These are phyloP conservation scores for Vanessa tameamea DNA, from an alignment of 1,140 invertebrate genomes.

Conservation along the genomic window DNA sequence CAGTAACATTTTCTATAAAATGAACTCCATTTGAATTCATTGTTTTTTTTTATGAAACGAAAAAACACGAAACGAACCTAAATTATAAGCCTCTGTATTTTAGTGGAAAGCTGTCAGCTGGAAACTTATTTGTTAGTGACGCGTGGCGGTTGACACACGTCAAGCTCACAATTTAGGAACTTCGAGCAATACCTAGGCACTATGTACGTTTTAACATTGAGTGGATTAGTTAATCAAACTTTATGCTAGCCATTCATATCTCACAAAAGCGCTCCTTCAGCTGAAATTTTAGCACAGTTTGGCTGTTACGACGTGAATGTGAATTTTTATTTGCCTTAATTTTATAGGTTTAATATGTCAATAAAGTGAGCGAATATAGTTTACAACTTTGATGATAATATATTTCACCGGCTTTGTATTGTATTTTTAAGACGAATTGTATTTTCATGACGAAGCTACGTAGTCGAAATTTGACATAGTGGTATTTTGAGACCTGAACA, in stretches of 20 bases:
- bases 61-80: slow-evolving; percentile 49
- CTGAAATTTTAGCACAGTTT: slow-evolving; percentile 26
- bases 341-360: slow-evolving; percentile 25
- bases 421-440: no score
- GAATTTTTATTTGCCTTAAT: slow-evolving; percentile 30
- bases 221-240: slow-evolving; percentile 40
- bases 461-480: no score
- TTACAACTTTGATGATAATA: background rate
- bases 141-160: slow-evolving; percentile 51
- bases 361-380: slow-evolving; percentile 7
- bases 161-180: slow-evolving; percentile 51
- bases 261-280: slow-evolving; percentile 32
- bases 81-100: slow-evolving; percentile 49
- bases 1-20: slow-evolving; percentile 4
- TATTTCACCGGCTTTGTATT: no score
- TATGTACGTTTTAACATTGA: slow-evolving; percentile 30
- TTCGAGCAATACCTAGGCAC: slow-evolving; percentile 32
- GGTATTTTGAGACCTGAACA: no score
- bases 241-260: slow-evolving; percentile 34
- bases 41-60: slow-evolving; percentile 6
- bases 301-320: slow-evolving; percentile 26
- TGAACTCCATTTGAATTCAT: background rate
- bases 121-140: slow-evolving; percentile 34
- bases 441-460: no score
- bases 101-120: slow-evolving; percentile 39